Evolutionary conservation across 2,888 invertebrate species (phyloP).

Genomic region (Nomada ruficornis): DNA sequence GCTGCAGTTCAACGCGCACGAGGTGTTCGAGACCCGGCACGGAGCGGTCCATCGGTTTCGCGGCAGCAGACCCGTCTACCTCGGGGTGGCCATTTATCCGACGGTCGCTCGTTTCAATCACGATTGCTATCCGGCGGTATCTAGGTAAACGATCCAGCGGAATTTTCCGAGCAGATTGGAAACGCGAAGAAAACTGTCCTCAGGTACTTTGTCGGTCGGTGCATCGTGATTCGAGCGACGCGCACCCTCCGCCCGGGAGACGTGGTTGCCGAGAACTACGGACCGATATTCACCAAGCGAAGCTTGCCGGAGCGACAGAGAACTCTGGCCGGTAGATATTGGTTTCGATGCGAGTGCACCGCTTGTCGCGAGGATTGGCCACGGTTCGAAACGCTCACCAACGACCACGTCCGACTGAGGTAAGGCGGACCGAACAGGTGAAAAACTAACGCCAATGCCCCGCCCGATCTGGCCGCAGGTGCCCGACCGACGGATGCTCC

Average conservation of each 20-base stretch:
- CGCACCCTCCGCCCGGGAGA: conserved; percentile 89
- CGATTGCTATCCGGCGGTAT: conserved; percentile 92
- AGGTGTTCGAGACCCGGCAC: conserved; percentile 89
- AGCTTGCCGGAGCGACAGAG: conserved; percentile 87
- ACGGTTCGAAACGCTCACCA: conserved; percentile 86
- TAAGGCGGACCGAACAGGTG: conserved; percentile 9
- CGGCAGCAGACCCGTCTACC: conserved; percentile 86
- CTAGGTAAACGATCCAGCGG: conserved; percentile 85
- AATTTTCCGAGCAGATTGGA: too few relatives aligned
- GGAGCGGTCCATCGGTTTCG: conserved; percentile 85
- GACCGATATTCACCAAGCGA: conserved; percentile 89
- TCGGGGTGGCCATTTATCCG: conserved; percentile 91
- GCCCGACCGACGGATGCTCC: conserved; percentile 85
- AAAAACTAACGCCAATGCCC: neutral
- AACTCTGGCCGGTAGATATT: conserved; percentile 89
- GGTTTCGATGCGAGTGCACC: conserved; percentile 91
- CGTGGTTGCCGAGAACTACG: conserved; percentile 93
- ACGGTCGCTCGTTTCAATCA: conserved; percentile 93
- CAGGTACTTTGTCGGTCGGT: conserved; percentile 91
- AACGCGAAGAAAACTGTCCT: neutral
- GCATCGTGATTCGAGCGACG: conserved; percentile 89
- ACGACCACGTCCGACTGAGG: conserved; percentile 71
- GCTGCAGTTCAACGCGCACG: conserved; percentile 94
- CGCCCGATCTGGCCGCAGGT: conserved; percentile 81
- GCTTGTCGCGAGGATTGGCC: conserved; percentile 93